A percentile compares a stretch with the other conserved stretches of the same genome.
These are phyloP conservation scores for Periophthalmodon schlosseri DNA, from an alignment of 2,113 vertebrate genomes.

Conservation along the genomic window DNA sequence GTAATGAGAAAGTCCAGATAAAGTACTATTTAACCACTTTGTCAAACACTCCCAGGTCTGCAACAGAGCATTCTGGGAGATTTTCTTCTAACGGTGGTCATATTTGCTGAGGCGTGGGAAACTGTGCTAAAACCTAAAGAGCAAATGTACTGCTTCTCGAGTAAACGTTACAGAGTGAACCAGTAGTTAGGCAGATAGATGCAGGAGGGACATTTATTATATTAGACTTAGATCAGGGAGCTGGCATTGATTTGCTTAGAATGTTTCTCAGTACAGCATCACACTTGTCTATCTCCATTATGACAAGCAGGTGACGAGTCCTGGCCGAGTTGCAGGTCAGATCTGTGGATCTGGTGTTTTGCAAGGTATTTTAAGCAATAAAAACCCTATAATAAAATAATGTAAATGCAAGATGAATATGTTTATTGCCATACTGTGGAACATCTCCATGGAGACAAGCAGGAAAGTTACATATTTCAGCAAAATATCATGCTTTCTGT, in stretches of 20 bases:
- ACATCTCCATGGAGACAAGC: not conserved
- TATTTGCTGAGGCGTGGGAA: slow-evolving; percentile 12
- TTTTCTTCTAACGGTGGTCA: not conserved
- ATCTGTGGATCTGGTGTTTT: too few species aligned
- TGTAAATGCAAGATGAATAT: too few species aligned
- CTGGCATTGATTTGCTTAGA: not conserved
- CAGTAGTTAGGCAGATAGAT: too few species aligned
- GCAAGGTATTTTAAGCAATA: not conserved
- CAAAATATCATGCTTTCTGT: too few species aligned
- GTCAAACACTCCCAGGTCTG: slow-evolving; percentile 8
- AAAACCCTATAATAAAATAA: not conserved
- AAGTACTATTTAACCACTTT: slow-evolving; percentile 6
- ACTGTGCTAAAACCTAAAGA: not conserved
- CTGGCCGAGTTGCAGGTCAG: too few species aligned
- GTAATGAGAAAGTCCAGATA: slow-evolving; percentile 12
- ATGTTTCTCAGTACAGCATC: not conserved
- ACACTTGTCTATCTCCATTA: too few species aligned
- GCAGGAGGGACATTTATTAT: not conserved
- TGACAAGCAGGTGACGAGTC: too few species aligned
- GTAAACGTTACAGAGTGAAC: not conserved
- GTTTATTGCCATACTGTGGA: not conserved
- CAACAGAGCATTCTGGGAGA: not conserved
- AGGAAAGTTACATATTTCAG: too few species aligned
- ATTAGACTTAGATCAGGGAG: not conserved
- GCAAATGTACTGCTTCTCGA: not conserved